Evolutionary conservation across 2,797 vertebrate genomes (phyloP).

Genomic region (Danio tinwini): DNA sequence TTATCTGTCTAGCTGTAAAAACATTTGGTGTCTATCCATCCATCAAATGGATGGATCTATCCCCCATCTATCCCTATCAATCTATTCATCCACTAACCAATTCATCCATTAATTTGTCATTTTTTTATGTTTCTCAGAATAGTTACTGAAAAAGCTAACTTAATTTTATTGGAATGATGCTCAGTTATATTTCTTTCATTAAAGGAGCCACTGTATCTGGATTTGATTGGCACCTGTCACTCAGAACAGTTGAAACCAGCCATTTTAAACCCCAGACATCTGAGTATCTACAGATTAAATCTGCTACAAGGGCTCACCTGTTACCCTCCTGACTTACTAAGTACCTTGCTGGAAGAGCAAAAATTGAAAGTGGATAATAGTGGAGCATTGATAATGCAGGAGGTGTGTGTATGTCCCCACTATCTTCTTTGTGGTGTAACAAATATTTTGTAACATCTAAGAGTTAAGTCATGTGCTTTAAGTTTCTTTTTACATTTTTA

Average conservation of each 20-base stretch:
- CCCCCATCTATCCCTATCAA: no score
- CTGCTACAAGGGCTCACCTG: slow-evolving; percentile 75
- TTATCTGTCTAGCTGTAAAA: no score
- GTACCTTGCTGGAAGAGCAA: slow-evolving; percentile 73
- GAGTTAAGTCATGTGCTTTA: neutral
- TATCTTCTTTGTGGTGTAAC: neutral
- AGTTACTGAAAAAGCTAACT: neutral
- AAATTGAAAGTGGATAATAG: slow-evolving; percentile 73
- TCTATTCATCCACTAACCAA: no score
- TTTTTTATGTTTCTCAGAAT: neutral
- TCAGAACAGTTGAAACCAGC: slow-evolving; percentile 80
- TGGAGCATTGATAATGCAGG: slow-evolving; percentile 68
- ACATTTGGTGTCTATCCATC: no score
- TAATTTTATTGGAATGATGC: neutral
- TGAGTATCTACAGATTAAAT: slow-evolving; percentile 77
- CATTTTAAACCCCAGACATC: slow-evolving; percentile 81
- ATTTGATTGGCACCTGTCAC: slow-evolving; percentile 92
- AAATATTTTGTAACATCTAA: neutral
- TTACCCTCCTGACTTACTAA: slow-evolving; percentile 78
- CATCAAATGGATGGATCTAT: no score
- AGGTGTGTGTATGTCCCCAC: slow-evolving; percentile 62
- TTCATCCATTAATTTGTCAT: no score
- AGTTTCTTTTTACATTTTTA: neutral
- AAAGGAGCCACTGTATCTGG: slow-evolving; percentile 88
- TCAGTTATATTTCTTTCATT: slow-evolving; percentile 20